Evolutionary conservation across 2,888 invertebrate genomes (phyloP), one percentile per base, ranked within the genome.

Genomic region (Netelia virgata): DNA sequence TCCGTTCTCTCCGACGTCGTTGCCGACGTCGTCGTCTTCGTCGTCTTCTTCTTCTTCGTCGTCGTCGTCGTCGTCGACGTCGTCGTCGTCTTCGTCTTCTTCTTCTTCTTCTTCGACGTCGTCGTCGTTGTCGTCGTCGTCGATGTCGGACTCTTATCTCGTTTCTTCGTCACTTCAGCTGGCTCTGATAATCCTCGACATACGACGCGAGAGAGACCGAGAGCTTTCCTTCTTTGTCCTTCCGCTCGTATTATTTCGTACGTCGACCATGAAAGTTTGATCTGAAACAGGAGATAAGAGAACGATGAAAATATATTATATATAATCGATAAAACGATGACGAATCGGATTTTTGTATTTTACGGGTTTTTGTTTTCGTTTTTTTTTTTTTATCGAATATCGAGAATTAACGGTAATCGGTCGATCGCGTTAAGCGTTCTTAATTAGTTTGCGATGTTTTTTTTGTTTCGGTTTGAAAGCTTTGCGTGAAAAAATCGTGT

Each of bases 241-340:
- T 72, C 23, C 57, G 76, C 16, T 18, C 36, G 16, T 53, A 50
- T 18, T 66, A 28, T 64, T 28, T 47, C 69, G 47, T 50, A 41
- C 41, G 47, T 69, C 70, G 8, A 11, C 3, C 66, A 11, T 55
- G 68, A 59, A 73, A 41, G n/a, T 78, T 75, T 36, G 53, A 78
- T 78, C 82, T 84, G 74, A 9, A 84, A 84, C 84, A 80, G n/a
- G n/a, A 47, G 20, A 77, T 16, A 23, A 16, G n/a, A 18, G 36
- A 28, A 70, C 14, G 10, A 47, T 28, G 14, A 47, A 3, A 10
- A 47, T 8, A 47, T 47, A 0, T 10, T 8, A 47, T 47, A 0
- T 10, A 47, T 47, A 11, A 47, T 11, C 11, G 14, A 47, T 11
- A 6, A 47, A 47, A 11, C 14, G 11, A 5, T 28, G 47, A 47